phyloP scores from a whole-genome alignment of 1,140 invertebrate genomes.

The Brachionus rubens region DNA sequence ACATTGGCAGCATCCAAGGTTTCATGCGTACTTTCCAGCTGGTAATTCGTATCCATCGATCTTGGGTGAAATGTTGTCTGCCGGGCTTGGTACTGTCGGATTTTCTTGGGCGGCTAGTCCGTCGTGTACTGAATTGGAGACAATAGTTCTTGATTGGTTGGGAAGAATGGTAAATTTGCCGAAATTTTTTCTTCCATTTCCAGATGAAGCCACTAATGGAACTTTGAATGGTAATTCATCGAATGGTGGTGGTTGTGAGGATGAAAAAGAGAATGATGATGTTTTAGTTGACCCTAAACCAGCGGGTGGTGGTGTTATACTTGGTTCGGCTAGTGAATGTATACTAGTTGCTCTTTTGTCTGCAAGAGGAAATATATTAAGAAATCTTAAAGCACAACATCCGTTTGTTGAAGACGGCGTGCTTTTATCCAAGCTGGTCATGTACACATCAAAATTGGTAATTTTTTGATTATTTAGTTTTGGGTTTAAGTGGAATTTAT shows the following conservation, averaged over 20 bases:
- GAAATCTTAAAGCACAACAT: slow-evolving; percentile 13
- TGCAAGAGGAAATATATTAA: slow-evolving; percentile 66
- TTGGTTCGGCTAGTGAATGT: slow-evolving; percentile 81
- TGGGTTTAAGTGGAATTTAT: not conserved
- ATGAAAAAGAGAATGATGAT: slow-evolving; percentile 59
- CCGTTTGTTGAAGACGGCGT: slow-evolving; percentile 75
- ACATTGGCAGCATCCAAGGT: slow-evolving; percentile 97
- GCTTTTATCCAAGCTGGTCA: slow-evolving; percentile 90
- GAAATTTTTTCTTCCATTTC: not conserved
- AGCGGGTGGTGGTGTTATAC: slow-evolving; percentile 57
- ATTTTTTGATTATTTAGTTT: slow-evolving; percentile 46
- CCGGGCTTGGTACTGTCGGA: slow-evolving; percentile 91
- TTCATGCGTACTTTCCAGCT: slow-evolving; percentile 97
- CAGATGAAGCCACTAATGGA: not conserved
- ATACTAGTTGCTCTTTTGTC: slow-evolving; percentile 77
- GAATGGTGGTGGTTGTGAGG: not conserved
- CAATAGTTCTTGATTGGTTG: slow-evolving; percentile 92
- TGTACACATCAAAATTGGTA: slow-evolving; percentile 69
- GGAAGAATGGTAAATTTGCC: slow-evolving; percentile 64
- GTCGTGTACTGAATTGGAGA: slow-evolving; percentile 93
- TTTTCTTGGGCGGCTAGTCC: slow-evolving; percentile 98
- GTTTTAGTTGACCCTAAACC: slow-evolving; percentile 64
- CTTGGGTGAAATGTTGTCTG: slow-evolving; percentile 92
- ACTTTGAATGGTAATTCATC: not conserved
- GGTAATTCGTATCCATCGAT: slow-evolving; percentile 97